Base-by-base conservation (phyloP, 2,888 invertebrate species). In the Tinea semifulvella region DNA sequence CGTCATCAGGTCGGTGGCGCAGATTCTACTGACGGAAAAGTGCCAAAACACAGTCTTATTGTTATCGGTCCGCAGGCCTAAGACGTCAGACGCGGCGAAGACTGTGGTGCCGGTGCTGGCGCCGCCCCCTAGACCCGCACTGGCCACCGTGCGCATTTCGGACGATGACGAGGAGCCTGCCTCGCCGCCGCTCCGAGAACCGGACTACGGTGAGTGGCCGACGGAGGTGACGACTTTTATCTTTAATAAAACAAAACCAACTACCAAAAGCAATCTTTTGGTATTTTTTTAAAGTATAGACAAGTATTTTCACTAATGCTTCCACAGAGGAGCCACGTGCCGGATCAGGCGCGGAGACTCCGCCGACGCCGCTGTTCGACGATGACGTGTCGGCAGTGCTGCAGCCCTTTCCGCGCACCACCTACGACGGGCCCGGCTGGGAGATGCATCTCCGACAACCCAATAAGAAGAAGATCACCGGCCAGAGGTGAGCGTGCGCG, bases 401-500 rank as follows among this genome's bases (percentile, higher is more conserved):
- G 44, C 94, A 94, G 68, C 92, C 92, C 44, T 99, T 96, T 71
- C 94, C 96, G 7, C 85, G 95, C 40, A 85, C 88, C 20, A 84
- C 84, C 49, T 92, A 88, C 63, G 65, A 74, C 1, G 94, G 90
- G 0, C 89, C 93, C 17, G 96, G 96, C 18, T 99, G 98, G 97
- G 96, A 97, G 62, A 92, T 98, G 91, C 93, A 96, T 54, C 77
- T 98, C 44, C 85, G 98, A 1, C 96, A 97, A 64, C 97, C 97
- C 1, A 94, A 94, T 63, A 97, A 97, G 69, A 97, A 97, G 84
- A 96, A 96, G 69, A 94, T 96, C 49, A 96, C 96, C 0, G 95
- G 94, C 1, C 94, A 95, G 63, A 84, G 89, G 84, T 85, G 52
- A 45, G 47, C 17, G 28, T n/a, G 11, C 28, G 28, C 28, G 28